Evolutionary conservation across 2,113 vertebrate species (phyloP), one percentile per base, ranked within the genome.

Genomic region (Leuciscus idus): DNA sequence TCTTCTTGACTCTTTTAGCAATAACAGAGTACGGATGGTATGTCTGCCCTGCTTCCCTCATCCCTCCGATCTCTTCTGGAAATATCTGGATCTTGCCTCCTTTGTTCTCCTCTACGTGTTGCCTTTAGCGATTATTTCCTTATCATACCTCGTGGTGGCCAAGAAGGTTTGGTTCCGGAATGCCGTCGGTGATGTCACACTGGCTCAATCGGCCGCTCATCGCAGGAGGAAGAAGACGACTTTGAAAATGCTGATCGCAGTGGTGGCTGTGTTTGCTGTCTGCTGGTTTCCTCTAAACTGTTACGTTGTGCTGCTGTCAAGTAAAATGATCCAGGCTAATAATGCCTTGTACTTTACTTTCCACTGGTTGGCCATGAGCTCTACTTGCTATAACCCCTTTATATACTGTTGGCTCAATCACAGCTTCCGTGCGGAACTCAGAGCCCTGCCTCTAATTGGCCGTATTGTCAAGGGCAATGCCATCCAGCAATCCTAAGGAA

Each of bases 291-390:
- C 94, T 12, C 84, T 96, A 5, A 96, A 96, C 50, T 93, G 95
- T 85, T 96, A 95, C 0, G 87, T 96, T 83, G 91, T 96, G 36
- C 90, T 95, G 17, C 91, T 95, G 80, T 96, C 95, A 84, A 95
- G 93, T 76, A 93, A 94, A 87, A 90, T 92, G 87, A 95, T 95
- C 89, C 89, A 92, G 88, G 95, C 91, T 15, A 94, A 92, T 90
- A 95, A 95, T 0, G 90, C 90, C 48, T 84, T 96, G 10, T 96
- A 96, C 84, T 96, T 96, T 0, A 90, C 93, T 50, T 94, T 95
- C 28, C 95, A 96, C 82, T 96, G 95, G 95, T 93, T 96, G 0
- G 96, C 95, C 87, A 95, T 95, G 94, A 96, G 94, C 91, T 95
- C 95, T 83, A 95, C 95, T 70, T 96, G 95, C 86, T 96, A 95